Base-by-base conservation (phyloP, 1,140 invertebrate genomes). In the Ruditapes philippinarum region DNA sequence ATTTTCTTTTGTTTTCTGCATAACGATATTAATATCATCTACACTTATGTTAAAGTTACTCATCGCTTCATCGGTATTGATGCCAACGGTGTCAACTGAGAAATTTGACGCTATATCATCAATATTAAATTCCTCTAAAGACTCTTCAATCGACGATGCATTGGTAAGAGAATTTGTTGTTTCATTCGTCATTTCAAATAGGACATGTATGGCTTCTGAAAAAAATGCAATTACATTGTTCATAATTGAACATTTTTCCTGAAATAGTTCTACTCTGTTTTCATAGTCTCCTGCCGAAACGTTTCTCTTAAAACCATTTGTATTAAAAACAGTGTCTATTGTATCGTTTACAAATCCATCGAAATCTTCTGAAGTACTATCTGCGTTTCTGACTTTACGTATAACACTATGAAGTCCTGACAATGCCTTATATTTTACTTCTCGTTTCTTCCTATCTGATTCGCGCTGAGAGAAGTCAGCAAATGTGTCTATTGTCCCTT, bases 221-320 rank as follows among this genome's bases (percentile, higher is more conserved):
- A 85, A 36, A 57, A 85, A 74, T 31, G 7, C 9, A 1, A 51
- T 22, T 25, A n/a, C 19, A 54, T 28, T 57, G 51, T 36, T 11
- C 22, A 85, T 73, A n/a, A 42, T 31, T 54, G 7, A 3, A 54
- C 82, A 85, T 38, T 85, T 85, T 14, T 51, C 65, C 17, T 36
- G 5, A 33, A 85, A 85, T 31, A 73, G 22, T 51, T 85, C 40
- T 19, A 57, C 65, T 51, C 82, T 68, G 9, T 51, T 54, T 33
- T 74, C 82, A 36, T 74, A 85, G 22, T 70, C 82, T 1, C 2
- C 33, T 36, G 28, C 22, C 2, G 25, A 54, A 33, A 2, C 42
- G 36, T 73, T 85, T 25, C n/a, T 33, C 33, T 85, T 74, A 60
- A 85, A 85, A 4, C 82, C 82, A 14, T 11, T 28, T 74, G 82